Conservation (phyloP, 2,888 invertebrate species). For the Heliconius ethilla region DNA sequence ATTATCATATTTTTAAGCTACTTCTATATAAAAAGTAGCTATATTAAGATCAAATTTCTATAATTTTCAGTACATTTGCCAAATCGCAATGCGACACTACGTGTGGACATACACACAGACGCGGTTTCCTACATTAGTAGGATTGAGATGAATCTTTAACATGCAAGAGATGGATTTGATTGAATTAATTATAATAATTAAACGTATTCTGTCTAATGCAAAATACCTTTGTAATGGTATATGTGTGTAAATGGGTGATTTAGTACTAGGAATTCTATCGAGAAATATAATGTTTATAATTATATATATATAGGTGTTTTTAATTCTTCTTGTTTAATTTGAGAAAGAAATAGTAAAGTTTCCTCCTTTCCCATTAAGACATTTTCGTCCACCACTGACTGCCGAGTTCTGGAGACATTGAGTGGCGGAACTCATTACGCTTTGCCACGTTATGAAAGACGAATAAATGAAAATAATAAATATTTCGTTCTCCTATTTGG, state of each 20-base stretch:
- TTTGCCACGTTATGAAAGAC: too few relatives aligned
- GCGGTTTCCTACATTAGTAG: conserved; percentile 13
- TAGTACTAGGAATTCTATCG: neutral
- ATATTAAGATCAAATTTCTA: neutral
- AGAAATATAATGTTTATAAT: neutral
- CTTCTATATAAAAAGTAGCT: neutral
- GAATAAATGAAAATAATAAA: too few relatives aligned
- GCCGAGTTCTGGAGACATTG: too few relatives aligned
- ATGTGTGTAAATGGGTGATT: neutral
- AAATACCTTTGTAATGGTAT: neutral
- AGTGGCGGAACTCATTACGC: too few relatives aligned
- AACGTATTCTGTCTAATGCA: neutral
- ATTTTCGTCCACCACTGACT: too few relatives aligned
- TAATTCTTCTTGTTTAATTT: neutral
- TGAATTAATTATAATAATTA: conserved; percentile 14
- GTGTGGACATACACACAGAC: too few relatives aligned
- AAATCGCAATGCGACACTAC: conserved; percentile 6
- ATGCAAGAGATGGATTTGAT: conserved; percentile 3
- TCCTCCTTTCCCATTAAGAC: too few relatives aligned
- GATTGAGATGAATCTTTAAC: conserved; percentile 21
- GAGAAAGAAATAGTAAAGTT: too few relatives aligned
- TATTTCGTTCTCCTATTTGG: too few relatives aligned
- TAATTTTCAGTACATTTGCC: conserved; percentile 9
- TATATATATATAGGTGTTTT: neutral
- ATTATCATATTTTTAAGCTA: neutral